Evolutionary conservation across 1,140 invertebrate genomes (phyloP).

Genomic region (Asobara japonica): DNA sequence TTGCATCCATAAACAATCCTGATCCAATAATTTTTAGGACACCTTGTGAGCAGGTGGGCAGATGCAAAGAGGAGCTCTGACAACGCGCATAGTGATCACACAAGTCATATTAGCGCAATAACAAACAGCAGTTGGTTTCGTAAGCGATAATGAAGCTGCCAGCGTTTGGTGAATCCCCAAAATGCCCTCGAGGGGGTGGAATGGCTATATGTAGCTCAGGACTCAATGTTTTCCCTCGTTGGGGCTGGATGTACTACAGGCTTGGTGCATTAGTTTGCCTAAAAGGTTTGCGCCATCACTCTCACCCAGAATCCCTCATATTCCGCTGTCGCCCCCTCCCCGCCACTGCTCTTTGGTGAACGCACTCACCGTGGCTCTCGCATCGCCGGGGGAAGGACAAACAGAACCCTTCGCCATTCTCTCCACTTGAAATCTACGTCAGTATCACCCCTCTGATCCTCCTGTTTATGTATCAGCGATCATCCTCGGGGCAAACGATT

Average conservation of each 20-base stretch:
- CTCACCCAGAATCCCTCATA: conserved; percentile 37
- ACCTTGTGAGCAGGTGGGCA: not conserved
- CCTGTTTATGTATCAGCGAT: conserved; percentile 6
- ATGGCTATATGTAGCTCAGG: not conserved
- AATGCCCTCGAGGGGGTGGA: not conserved
- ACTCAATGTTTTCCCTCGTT: not conserved
- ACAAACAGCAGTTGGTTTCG: conserved; percentile 12
- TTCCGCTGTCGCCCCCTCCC: conserved; percentile 11
- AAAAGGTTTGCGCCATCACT: conserved; percentile 60
- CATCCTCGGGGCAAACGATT: not conserved
- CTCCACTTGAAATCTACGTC: not conserved
- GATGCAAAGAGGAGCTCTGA: not conserved
- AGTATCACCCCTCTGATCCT: not conserved
- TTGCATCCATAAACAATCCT: not conserved
- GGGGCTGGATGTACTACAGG: conserved; percentile 29
- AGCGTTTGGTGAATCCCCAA: conserved; percentile 9
- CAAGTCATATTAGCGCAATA: not conserved
- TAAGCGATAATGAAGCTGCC: conserved; percentile 29
- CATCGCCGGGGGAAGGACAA: not conserved
- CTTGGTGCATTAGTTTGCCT: conserved; percentile 57
- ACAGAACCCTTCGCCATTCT: not conserved
- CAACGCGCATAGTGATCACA: not conserved
- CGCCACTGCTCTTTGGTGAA: not conserved
- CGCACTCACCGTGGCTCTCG: not conserved
- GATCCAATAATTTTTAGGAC: not conserved